Evolutionary conservation across 2,888 invertebrate species (phyloP), one percentile per base, ranked within the genome.

Genomic region (Tetranychus piercei): DNA sequence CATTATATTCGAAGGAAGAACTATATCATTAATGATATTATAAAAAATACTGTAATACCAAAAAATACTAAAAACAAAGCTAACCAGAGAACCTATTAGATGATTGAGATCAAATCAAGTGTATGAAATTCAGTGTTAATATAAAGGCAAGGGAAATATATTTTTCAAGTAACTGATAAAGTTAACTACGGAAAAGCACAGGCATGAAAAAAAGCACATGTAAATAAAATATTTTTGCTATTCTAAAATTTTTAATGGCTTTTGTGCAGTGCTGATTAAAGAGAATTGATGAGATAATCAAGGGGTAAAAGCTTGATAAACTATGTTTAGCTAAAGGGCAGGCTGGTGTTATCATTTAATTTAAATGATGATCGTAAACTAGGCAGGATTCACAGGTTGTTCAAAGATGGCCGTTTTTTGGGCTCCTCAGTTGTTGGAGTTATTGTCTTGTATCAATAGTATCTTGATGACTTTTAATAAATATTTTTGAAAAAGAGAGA

Each of bases 361-460:
- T 34, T 34, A 34, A 34, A 34, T 4, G 34, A 34, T 34, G 34
- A 34, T 34, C 3, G 4, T 34, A 34, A 34, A 34, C 34, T 34
- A 34, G 34, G 34, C 34, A 34, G 34, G 34, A 34, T 34, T 34
- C 2, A 34, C 34, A 3, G 34, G 34, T 34, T 34, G 34, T 34
- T 22, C 73, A 65, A 72, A 72, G 44, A 65, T 75, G 74, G 34
- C 44, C 73, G 22, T 73, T 71, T 45, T 76, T 69, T 44, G 76
- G 73, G 22, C 76, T 71, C 73, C 75, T 44, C 15, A 34, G 34
- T 18, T 71, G 34, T 6, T 15, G 18, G 6, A 55, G 22, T 44
- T 73, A 55, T 5, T 23, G 73, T 15, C 22, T 73, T 44, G 22
- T 11, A 15, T 65, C 9, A 11, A 74, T 34, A 34, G 34, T 34